phyloP scores from a whole-genome alignment of 2,797 vertebrate genomes.

The Coccyzus lansbergi region DNA sequence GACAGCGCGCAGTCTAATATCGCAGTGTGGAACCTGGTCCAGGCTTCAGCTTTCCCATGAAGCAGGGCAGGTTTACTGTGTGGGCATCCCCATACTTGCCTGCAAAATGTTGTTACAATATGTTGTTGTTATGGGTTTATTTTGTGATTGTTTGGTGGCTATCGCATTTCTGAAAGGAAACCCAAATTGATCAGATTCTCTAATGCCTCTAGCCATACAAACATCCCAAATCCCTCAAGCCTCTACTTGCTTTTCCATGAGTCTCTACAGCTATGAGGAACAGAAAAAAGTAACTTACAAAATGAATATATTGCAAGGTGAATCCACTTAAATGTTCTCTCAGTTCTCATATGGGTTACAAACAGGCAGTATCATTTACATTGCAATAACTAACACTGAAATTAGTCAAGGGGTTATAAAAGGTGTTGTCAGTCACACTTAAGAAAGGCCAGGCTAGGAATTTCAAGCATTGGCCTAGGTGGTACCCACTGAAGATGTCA shows the following conservation, averaged over 20 bases:
- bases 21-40: not conserved
- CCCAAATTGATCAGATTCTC: not conserved
- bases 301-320: not conserved
- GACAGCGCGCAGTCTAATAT: constrained; percentile 6
- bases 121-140: not conserved
- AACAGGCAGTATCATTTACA: not conserved
- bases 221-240: not conserved
- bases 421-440: not conserved
- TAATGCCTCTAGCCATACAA: not conserved
- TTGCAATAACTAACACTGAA: not conserved
- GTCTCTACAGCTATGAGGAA: not conserved
- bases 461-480: not conserved
- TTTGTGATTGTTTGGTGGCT: not conserved
- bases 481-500: not conserved
- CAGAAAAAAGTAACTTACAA: not conserved
- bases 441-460: not conserved
- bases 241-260: not conserved
- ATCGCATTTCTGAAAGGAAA: not conserved
- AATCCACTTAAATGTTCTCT: not conserved
- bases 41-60: not conserved
- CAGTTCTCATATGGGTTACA: rapidly evolving
- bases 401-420: not conserved
- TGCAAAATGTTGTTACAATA: not conserved
- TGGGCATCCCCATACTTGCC: not conserved
- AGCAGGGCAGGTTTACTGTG: not conserved